Evolutionary conservation across 2,113 vertebrate species (phyloP).

Genomic region (Stomatorhinus ivindoensis): DNA sequence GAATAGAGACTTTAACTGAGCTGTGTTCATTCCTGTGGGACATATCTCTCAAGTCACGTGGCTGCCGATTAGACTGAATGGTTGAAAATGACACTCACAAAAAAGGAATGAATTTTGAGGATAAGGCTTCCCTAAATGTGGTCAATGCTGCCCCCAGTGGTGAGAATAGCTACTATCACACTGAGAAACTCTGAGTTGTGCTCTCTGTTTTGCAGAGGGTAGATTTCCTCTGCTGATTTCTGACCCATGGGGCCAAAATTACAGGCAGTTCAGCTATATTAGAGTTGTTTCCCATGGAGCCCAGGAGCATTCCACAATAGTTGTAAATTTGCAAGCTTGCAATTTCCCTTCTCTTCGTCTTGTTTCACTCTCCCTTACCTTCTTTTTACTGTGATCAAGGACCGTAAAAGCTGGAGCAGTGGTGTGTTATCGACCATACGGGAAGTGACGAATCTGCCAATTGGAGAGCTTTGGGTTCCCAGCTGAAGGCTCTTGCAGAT

Average conservation of each 20-base stretch:
- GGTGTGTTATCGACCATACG: background rate
- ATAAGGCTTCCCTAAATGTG: background rate
- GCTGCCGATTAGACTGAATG: background rate
- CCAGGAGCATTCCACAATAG: background rate
- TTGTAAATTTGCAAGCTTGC: background rate
- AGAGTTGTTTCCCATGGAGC: too few species aligned
- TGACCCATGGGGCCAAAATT: background rate
- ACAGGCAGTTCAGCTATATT: background rate
- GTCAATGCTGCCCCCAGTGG: constrained; percentile 7
- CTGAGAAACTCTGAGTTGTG: background rate
- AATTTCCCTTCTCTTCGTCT: background rate
- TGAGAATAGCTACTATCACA: background rate
- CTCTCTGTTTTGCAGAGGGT: background rate
- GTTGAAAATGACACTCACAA: background rate
- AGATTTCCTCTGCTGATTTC: background rate
- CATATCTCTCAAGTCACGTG: background rate
- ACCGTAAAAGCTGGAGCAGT: background rate
- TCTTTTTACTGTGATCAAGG: background rate
- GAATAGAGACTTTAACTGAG: background rate
- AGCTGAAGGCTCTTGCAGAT: background rate
- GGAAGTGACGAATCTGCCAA: background rate
- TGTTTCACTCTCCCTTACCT: background rate
- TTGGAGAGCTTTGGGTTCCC: background rate
- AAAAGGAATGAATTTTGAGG: background rate
- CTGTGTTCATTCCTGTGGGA: background rate